Conservation (phyloP, 64 coral and sea anemone genomes). For the Platygyra sinensis region DNA sequence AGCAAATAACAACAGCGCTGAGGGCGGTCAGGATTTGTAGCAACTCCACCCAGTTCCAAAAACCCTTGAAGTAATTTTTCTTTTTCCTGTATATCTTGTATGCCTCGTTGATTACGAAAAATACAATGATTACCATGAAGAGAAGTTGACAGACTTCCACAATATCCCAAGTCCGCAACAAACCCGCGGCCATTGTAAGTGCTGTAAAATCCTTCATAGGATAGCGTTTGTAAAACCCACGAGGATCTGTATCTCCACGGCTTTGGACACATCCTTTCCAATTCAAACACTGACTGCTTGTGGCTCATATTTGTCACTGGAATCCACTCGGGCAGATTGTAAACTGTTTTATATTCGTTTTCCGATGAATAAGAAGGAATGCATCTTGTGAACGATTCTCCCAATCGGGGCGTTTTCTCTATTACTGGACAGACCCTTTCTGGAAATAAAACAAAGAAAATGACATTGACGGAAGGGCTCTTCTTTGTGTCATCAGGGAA, state of each 20-base stretch:
- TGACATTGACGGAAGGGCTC: background rate
- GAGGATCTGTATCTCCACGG: slow-evolving; percentile 70
- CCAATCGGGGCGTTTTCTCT: background rate
- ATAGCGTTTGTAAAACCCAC: slow-evolving; percentile 26
- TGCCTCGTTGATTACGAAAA: slow-evolving; percentile 48
- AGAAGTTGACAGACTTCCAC: slow-evolving; percentile 63
- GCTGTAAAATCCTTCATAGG: slow-evolving; percentile 28
- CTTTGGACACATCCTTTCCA: slow-evolving; percentile 57
- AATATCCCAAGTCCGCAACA: slow-evolving; percentile 80
- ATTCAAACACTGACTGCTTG: background rate
- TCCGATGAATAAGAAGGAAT: slow-evolving; percentile 36
- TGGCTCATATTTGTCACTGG: slow-evolving; percentile 15
- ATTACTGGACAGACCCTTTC: background rate
- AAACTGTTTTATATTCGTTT: slow-evolving; percentile 33
- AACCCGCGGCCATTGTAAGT: slow-evolving; percentile 72
- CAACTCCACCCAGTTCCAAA: slow-evolving; percentile 80
- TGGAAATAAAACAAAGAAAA: slow-evolving; percentile 2
- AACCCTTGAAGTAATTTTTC: slow-evolving; percentile 11
- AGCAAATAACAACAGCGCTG: slow-evolving; percentile 51
- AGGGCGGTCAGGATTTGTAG: slow-evolving; percentile 57
- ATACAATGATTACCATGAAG: slow-evolving; percentile 71
- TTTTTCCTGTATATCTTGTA: slow-evolving; percentile 41
- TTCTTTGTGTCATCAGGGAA: too few species aligned
- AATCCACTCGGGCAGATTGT: slow-evolving; percentile 65
- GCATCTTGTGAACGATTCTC: slow-evolving; percentile 8